Base-by-base conservation (phyloP, 64 coral and sea anemone genomes). In the Astreopora myriophthalma region DNA sequence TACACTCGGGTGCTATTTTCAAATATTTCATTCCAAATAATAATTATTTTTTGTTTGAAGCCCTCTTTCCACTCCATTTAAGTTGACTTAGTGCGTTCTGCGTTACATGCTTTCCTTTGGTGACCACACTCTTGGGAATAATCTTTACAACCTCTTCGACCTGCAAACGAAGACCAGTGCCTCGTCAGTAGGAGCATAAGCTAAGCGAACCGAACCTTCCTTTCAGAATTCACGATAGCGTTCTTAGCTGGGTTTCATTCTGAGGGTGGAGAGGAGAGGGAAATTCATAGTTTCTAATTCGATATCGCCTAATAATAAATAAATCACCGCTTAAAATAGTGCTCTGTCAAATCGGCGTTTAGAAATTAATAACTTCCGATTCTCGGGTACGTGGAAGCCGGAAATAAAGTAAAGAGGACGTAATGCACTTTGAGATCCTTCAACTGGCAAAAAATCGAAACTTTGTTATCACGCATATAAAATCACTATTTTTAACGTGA, bases 21-120 rank as follows among this genome's bases (percentile, higher is more conserved):
- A 11, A 0, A 0, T 11, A 46, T 46, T 46, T 46, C 42, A 46
- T 46, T 46, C 11, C 42, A 46, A n/a, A n/a, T n/a, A n/a, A n/a
- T n/a, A n/a, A n/a, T 24, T 78, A 29, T 30, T 23, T 27, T 24
- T n/a, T 78, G 75, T 13, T 8, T 44, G 22, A 20, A 22, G 22
- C 34, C 2, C 20, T 12, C 51, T 63, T 83, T 24, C 55, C 57
- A 37, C 34, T 34, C 79, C 79, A 83, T 33, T 91, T 91, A 6
- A 90, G 72, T 82, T 94, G 92, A 44, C 89, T 28, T 1, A 94
- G 49, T 19, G 89, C 65, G 57, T 94, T 37, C 3, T 94, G 75
- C 27, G 92, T 94, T 16, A 94, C 75, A 24, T 62, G 37, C 58
- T 62, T 80, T n/a, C 92, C 92, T 39, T 88, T 94, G 6, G 8